phyloP scores from a whole-genome alignment of 2,113 vertebrate genomes.

The Leuciscus idus region DNA sequence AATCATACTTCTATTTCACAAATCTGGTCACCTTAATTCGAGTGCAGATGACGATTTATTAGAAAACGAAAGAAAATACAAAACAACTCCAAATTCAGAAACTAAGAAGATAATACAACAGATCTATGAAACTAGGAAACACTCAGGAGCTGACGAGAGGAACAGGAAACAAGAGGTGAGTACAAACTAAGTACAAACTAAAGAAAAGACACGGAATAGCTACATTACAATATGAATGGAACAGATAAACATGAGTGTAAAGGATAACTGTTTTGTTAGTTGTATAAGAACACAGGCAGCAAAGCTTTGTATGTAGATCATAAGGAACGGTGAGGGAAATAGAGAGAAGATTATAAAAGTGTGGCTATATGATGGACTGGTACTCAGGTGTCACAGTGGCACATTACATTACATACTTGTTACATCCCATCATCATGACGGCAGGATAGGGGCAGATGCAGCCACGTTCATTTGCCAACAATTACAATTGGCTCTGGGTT shows the following conservation, averaged over 20 bases:
- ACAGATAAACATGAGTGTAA: not conserved
- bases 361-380: not conserved
- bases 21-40: no score
- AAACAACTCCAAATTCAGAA: no score
- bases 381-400: slow-evolving; percentile 3
- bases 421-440: not conserved
- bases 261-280: not conserved
- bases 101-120: no score
- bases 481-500: not conserved
- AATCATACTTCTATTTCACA: no score
- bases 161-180: no score
- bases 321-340: not conserved
- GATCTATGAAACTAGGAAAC: no score
- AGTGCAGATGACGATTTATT: no score
- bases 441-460: not conserved
- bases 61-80: no score
- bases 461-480: slow-evolving; percentile 23
- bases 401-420: not conserved
- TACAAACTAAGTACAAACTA: no score
- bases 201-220: no score
- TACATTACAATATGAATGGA: not conserved
- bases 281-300: not conserved
- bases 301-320: not conserved
- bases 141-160: no score
- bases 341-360: not conserved